Evolutionary conservation across 2,113 vertebrate species (phyloP).

Genomic region (Martes martes): DNA sequence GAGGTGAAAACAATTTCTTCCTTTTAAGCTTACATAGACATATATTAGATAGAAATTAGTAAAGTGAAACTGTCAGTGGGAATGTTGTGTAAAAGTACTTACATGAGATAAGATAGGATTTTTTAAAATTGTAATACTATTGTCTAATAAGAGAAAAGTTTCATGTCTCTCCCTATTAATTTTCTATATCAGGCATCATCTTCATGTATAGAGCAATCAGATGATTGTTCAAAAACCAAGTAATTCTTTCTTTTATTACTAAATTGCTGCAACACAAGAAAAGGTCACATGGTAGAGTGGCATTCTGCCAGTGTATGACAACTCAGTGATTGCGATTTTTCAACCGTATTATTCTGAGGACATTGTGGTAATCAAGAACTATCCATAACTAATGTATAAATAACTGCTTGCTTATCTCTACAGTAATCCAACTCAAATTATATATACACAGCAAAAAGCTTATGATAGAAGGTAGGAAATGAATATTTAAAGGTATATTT

Average conservation of each 20-base stretch:
- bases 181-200: background rate
- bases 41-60: conserved; percentile 20
- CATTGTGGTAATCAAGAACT: conserved; percentile 84
- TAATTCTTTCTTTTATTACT: conserved; percentile 73
- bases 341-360: conserved; percentile 83
- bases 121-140: background rate
- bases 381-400: conserved; percentile 87
- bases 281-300: conserved; percentile 82
- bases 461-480: conserved; percentile 46
- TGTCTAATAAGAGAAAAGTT: conserved; percentile 49
- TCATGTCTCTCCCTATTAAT: background rate
- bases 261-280: conserved; percentile 75
- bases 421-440: conserved; percentile 66
- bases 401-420: conserved; percentile 79
- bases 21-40: conserved; percentile 16
- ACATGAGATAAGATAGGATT: background rate
- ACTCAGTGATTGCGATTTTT: conserved; percentile 84
- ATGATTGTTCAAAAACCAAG: conserved; percentile 72
- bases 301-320: conserved; percentile 82
- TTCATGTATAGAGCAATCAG: conserved; percentile 59
- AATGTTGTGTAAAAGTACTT: conserved; percentile 48
- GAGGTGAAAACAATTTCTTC: background rate
- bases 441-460: conserved; percentile 45
- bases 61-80: conserved; percentile 21
- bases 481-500: conserved; percentile 11